Conservation (phyloP, 2,797 vertebrate species). For the Adrianichthys oophorus region DNA sequence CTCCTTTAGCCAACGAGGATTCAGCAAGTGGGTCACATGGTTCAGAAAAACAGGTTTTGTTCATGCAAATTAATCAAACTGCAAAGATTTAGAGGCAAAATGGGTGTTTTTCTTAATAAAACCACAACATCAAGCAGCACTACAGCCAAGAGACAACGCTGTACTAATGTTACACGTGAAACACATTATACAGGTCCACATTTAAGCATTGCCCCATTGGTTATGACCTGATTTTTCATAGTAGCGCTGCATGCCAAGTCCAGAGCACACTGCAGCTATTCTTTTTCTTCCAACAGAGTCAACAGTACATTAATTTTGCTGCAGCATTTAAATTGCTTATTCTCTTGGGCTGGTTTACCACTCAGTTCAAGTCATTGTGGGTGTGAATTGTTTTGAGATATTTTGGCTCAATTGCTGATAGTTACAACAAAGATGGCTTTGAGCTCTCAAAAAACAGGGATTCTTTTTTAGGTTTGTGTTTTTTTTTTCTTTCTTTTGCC, state of each 20-base stretch:
- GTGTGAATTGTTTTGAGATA: constrained; percentile 36
- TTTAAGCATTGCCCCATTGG: constrained; percentile 43
- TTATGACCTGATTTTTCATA: constrained; percentile 31
- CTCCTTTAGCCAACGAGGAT: too few relatives aligned
- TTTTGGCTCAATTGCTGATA: constrained; percentile 28
- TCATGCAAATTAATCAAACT: not conserved
- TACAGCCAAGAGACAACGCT: constrained; percentile 34
- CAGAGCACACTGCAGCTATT: constrained; percentile 52
- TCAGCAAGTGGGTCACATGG: too few relatives aligned
- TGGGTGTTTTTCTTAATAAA: constrained; percentile 27
- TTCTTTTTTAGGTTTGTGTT: constrained; percentile 19
- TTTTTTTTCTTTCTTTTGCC: constrained; percentile 24
- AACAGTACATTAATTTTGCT: constrained; percentile 33
- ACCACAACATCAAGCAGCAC: constrained; percentile 27
- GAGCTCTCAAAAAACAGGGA: constrained; percentile 21
- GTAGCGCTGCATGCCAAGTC: constrained; percentile 27
- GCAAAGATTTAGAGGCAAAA: constrained; percentile 15
- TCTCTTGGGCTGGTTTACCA: not conserved
- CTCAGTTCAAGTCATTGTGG: constrained; percentile 30
- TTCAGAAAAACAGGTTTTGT: not conserved
- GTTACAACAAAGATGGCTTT: constrained; percentile 33
- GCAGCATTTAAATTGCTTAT: constrained; percentile 25
- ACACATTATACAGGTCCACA: constrained; percentile 56
- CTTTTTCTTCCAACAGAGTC: constrained; percentile 43
- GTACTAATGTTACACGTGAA: constrained; percentile 46